A percentile compares a stretch with the other conserved stretches of the same genome.
phyloP scores from a whole-genome alignment of 1,140 invertebrate species.

The Meloidogyne chitwoodi region DNA sequence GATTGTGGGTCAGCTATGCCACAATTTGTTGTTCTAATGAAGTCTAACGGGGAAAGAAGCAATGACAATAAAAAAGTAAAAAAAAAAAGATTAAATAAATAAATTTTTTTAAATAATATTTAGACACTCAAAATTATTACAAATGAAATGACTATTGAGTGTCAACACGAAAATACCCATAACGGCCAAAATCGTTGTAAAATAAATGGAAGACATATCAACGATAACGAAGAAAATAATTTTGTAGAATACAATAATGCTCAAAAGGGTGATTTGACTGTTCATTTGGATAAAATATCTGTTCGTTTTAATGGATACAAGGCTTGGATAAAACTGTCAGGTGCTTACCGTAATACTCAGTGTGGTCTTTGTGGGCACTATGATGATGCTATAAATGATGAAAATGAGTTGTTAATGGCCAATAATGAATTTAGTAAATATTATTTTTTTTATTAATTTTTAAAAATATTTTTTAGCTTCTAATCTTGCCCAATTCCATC shows the following conservation, averaged over 20 bases:
- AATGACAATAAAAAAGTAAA: not conserved
- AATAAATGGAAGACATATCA: conserved; percentile 10
- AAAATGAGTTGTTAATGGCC: conserved; percentile 18
- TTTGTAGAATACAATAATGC: conserved; percentile 28
- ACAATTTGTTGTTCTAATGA: conserved; percentile 40
- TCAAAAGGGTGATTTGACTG: conserved; percentile 6
- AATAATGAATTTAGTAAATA: conserved; percentile 15
- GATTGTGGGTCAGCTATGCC: conserved; percentile 23
- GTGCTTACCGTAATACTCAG: conserved; percentile 27
- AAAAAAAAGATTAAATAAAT: not conserved
- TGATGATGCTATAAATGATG: conserved; percentile 24
- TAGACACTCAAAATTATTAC: conserved; percentile 38
- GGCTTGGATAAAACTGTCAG: conserved; percentile 24
- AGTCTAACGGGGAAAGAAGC: conserved; percentile 1
- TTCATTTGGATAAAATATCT: conserved; percentile 12
- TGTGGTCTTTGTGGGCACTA: conserved; percentile 39
- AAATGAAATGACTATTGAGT: conserved; percentile 21
- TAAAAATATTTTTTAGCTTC: not conserved
- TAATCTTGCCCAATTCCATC: conserved; percentile 33
- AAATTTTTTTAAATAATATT: not conserved
- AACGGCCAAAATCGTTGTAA: conserved; percentile 8
- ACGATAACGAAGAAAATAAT: not conserved
- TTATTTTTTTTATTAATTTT: not conserved
- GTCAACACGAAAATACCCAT: not conserved
- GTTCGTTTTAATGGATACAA: conserved; percentile 32